Base-by-base conservation (phyloP, 2,888 invertebrate genomes). In the Lycocerus yunnanus region DNA sequence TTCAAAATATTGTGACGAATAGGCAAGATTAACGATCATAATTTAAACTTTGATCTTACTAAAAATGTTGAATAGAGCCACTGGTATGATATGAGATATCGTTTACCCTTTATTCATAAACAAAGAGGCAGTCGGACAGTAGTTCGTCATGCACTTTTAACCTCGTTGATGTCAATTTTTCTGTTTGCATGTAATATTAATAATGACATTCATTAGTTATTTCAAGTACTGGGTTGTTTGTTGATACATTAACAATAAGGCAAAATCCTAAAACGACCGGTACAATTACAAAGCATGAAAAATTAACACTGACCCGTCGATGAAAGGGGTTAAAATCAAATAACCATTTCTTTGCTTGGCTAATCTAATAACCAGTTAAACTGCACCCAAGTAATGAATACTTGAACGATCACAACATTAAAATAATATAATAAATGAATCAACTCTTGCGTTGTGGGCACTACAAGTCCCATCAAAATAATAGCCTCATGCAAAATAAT, bases 351-450 rank as follows among this genome's bases (percentile, higher is more conserved):
- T 82, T 78, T 78, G 75, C 74, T 78, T 75, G 82, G 82, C 82
- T 83, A 84, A 84, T 84, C 82, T 83, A 83, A 81, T 83, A 84
- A 83, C 84, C 83, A 84, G 84, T 84, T 81, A 79, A 83, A 82
- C 81, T 81, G 80, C 81, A 80, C 78, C 78, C 78, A 77, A 79
- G 82, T 82, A 82, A 81, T 80, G 80, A 80, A 77, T 76, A 76
- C 75, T 73, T 74, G 72, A 77, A 81, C 80, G 79, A 83, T 84
- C 84, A 83, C 81, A 84, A 84, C 83, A 84, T 83, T 84, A 83
- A 84, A 84, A 84, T 84, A 83, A 81, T 82, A 83, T 84, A 83
- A 84, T 83, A 83, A 84, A 84, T 84, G 84, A 81, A 81, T 82
- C 81, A 80, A 82, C 77, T 75, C 73, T 74, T 73, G 77, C 73